phyloP scores from a whole-genome alignment of 2,888 invertebrate genomes.

The Melanotus villosus region DNA sequence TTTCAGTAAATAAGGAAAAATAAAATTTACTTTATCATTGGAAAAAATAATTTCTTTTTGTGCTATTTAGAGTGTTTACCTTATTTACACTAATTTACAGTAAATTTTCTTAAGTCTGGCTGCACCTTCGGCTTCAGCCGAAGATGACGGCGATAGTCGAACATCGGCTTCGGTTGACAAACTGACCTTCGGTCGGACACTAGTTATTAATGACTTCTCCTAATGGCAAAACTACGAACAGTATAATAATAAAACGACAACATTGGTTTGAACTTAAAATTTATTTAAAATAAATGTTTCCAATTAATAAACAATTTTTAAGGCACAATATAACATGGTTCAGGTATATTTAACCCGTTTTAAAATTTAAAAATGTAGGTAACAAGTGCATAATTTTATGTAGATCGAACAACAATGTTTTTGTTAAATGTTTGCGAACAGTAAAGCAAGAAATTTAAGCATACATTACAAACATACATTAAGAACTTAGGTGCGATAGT shows the following conservation, averaged over 20 bases:
- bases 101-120: no score
- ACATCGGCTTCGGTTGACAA: no score
- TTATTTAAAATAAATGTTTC: constrained; percentile 55
- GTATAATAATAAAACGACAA: not conserved
- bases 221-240: no score
- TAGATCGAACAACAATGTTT: constrained; percentile 32
- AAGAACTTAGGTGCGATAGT: constrained; percentile 20
- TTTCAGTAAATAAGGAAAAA: no score
- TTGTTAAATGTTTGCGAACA: constrained; percentile 32
- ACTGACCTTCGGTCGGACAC: no score
- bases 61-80: no score
- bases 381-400: constrained; percentile 54
- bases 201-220: no score
- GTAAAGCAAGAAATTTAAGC: constrained; percentile 41
- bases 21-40: no score
- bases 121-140: no score
- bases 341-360: constrained; percentile 60
- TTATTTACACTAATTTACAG: no score
- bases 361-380: constrained; percentile 56
- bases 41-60: no score
- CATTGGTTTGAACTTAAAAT: constrained; percentile 51
- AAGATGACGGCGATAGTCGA: no score
- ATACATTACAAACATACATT: constrained; percentile 23
- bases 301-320: constrained; percentile 57
- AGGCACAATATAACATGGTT: constrained; percentile 61